Conservation (phyloP, 2,888 invertebrate genomes). For the Callyntrura guangdongensis region DNA sequence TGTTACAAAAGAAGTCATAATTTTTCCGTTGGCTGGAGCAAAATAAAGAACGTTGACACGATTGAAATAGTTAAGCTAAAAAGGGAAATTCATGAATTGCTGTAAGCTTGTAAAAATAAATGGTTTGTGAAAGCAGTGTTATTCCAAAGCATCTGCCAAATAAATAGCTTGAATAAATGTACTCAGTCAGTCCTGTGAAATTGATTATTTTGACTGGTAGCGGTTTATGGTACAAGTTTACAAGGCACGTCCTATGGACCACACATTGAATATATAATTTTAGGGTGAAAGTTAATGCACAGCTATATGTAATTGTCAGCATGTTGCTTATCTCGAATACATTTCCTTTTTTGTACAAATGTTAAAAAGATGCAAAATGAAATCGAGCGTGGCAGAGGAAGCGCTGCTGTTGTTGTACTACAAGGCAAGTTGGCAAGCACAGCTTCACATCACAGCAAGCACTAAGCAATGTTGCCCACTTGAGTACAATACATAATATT, state of each 20-base stretch:
- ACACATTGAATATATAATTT: conserved; percentile 30
- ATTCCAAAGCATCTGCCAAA: conserved; percentile 16
- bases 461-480: background rate
- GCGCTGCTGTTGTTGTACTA: background rate
- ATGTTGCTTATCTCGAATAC: conserved; percentile 55
- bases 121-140: conserved; percentile 13
- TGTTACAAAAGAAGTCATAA: conserved; percentile 1
- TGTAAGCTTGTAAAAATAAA: conserved; percentile 34
- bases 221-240: background rate
- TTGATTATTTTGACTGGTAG: conserved; percentile 60
- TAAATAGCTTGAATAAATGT: conserved; percentile 45
- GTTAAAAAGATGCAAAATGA: conserved; percentile 57
- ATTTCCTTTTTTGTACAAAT: conserved; percentile 37
- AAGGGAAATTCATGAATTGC: conserved; percentile 8
- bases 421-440: background rate
- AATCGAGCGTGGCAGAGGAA: conserved; percentile 54
- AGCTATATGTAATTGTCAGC: conserved; percentile 70
- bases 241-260: background rate
- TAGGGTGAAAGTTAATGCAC: conserved; percentile 53
- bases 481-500: background rate
- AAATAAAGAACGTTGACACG: background rate
- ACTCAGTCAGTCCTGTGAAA: conserved; percentile 52
- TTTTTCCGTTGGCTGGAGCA: background rate
- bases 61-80: background rate
- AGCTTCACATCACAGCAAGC: background rate